Percentiles rank a stretch among this genome's conserved stretches.
These are phyloP conservation scores for Scaptodrosophila latifasciaeformis DNA, from an alignment of 2,888 invertebrate genomes.

Conservation along the genomic window DNA sequence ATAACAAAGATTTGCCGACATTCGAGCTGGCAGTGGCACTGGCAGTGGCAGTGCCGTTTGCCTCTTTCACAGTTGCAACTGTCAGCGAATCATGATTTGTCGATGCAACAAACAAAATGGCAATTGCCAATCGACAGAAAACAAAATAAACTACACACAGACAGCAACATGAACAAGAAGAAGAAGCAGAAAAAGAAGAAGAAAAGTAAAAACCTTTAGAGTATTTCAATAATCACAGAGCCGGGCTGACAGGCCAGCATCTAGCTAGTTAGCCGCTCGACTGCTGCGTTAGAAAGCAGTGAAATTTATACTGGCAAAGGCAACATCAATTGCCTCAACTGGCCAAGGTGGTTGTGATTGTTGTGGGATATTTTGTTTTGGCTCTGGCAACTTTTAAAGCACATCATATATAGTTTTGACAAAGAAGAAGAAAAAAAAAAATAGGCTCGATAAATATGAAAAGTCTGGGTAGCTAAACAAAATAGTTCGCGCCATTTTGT, in stretches of 20 bases:
- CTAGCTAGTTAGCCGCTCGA: slow-evolving; percentile 13
- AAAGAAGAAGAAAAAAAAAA: too few relatives aligned
- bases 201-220: slow-evolving; percentile 51
- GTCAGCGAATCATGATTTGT: slow-evolving; percentile 53
- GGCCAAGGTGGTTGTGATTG: background rate
- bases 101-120: slow-evolving; percentile 5
- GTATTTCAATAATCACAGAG: slow-evolving; percentile 59
- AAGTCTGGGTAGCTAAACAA: background rate
- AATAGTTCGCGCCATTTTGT: slow-evolving; percentile 30
- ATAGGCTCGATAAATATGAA: too few relatives aligned
- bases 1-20: too few relatives aligned
- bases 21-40: background rate
- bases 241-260: too few relatives aligned
- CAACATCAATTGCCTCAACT: background rate
- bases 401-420: slow-evolving; percentile 32
- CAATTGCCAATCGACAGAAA: slow-evolving; percentile 6
- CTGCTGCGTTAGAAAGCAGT: slow-evolving; percentile 60
- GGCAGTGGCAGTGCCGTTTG: too few relatives aligned
- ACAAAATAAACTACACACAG: slow-evolving; percentile 17
- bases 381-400: slow-evolving; percentile 39
- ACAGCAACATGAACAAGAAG: too few relatives aligned
- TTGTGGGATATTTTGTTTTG: too few relatives aligned
- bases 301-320: slow-evolving; percentile 48
- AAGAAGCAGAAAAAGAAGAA: slow-evolving; percentile 27
- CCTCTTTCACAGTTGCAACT: slow-evolving; percentile 19